A percentile compares a stretch with the other conserved stretches of the same genome.
Conservation (phyloP, 2,113 vertebrate species). For the Octodon degus region DNA sequence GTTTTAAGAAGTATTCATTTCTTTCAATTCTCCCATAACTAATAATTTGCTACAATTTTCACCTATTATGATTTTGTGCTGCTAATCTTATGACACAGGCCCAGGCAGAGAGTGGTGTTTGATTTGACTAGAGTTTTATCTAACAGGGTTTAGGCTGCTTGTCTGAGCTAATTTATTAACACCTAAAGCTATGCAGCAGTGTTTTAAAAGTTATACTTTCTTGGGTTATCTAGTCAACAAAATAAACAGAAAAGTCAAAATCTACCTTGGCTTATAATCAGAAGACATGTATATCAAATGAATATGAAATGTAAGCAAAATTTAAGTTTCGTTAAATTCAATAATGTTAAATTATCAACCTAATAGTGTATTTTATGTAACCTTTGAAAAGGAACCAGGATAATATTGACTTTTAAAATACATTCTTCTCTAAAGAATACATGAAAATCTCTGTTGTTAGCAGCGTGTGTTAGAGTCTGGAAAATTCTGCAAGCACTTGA, state of each 20-base stretch:
- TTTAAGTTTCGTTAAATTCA: neutral
- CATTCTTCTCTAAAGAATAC: constrained; percentile 54
- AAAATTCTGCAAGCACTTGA: constrained; percentile 80
- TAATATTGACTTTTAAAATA: neutral
- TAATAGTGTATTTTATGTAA: neutral
- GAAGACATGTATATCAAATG: neutral
- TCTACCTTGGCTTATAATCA: neutral
- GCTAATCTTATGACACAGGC: neutral
- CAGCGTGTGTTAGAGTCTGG: constrained; percentile 73
- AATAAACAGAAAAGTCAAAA: constrained; percentile 12
- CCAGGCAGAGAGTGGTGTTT: constrained; percentile 29
- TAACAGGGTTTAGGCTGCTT: constrained; percentile 38
- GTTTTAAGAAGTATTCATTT: constrained; percentile 78
- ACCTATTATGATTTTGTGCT: neutral
- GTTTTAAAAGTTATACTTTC: constrained; percentile 32
- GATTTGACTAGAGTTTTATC: constrained; percentile 48
- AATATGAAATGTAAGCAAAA: neutral
- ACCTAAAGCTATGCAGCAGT: neutral
- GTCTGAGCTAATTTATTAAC: constrained; percentile 60
- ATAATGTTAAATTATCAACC: neutral
- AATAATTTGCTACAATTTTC: constrained; percentile 48
- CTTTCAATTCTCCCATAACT: constrained; percentile 66
- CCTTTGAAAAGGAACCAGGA: neutral
- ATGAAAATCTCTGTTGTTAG: constrained; percentile 64
- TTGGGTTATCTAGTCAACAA: neutral